These are phyloP conservation scores for Grammomys surdaster DNA, from an alignment of 2,113 vertebrate genomes.

Conservation along the genomic window DNA sequence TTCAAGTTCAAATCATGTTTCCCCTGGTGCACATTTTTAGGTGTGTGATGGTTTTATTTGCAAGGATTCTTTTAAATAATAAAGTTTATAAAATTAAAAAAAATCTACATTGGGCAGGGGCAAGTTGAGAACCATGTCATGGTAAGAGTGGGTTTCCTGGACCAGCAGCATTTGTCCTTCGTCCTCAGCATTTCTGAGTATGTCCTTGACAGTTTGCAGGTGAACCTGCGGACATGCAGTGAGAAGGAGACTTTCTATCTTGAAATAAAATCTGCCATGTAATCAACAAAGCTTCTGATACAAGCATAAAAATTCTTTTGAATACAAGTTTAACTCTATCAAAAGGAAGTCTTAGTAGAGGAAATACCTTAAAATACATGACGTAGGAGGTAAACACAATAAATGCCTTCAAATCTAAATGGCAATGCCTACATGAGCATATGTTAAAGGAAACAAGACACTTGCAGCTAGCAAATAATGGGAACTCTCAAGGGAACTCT, in stretches of 20 bases:
- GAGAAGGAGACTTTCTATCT: background rate
- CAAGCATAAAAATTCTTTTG: slow-evolving; percentile 46
- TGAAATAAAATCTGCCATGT: slow-evolving; percentile 44
- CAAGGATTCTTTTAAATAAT: background rate
- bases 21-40: background rate
- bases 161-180: background rate
- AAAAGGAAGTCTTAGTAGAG: slow-evolving; percentile 60
- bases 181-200: background rate
- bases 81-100: background rate
- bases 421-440: slow-evolving; percentile 35
- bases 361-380: slow-evolving; percentile 59
- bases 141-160: background rate
- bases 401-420: slow-evolving; percentile 60
- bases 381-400: slow-evolving; percentile 61
- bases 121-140: background rate
- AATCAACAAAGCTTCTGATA: slow-evolving; percentile 48
- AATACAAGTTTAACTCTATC: slow-evolving; percentile 61
- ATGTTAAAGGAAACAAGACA: slow-evolving; percentile 67
- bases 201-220: background rate
- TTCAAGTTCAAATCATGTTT: slow-evolving; percentile 24
- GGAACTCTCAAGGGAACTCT: slow-evolving; percentile 59
- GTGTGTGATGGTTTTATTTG: background rate
- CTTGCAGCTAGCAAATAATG: slow-evolving; percentile 56
- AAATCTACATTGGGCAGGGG: background rate
- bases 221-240: background rate